A percentile compares a stretch with the other conserved stretches of the same genome.
Conservation (phyloP, 1,140 invertebrate genomes). For the Drosophila oshimai region DNA sequence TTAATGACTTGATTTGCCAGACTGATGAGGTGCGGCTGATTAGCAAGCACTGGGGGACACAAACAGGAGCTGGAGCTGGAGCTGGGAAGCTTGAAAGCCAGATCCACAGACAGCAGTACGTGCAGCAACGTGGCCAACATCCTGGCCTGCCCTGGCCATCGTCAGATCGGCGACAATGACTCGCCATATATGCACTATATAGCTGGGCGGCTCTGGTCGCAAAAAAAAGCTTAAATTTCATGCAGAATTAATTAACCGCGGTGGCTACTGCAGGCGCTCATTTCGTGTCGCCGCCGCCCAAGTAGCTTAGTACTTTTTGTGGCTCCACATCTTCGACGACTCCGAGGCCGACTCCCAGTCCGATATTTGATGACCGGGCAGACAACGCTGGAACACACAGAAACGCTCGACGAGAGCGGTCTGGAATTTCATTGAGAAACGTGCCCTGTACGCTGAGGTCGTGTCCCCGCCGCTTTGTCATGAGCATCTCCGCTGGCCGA, state of each 20-base stretch:
- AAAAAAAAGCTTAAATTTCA: conserved; percentile 70
- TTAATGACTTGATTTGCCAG: conserved; percentile 78
- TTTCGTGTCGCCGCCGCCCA: conserved; percentile 72
- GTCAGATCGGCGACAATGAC: conserved; percentile 72
- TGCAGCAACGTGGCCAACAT: conserved; percentile 61
- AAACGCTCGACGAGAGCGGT: conserved; percentile 55
- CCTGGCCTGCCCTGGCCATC: conserved; percentile 9
- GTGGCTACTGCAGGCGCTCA: conserved; percentile 49
- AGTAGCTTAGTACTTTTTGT: conserved; percentile 56
- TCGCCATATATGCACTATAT: conserved; percentile 67
- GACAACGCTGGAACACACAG: conserved; percentile 80
- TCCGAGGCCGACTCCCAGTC: conserved; percentile 7
- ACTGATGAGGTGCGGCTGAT: conserved; percentile 72
- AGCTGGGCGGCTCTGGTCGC: conserved; percentile 7
- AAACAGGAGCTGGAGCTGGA: neutral
- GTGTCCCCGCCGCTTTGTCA: conserved; percentile 70
- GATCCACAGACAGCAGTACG: conserved; percentile 42
- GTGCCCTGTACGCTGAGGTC: conserved; percentile 71
- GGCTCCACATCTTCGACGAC: conserved; percentile 13
- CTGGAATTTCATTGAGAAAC: conserved; percentile 82
- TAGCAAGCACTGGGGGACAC: conserved; percentile 46
- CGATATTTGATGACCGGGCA: conserved; percentile 70
- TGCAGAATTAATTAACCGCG: conserved; percentile 82
- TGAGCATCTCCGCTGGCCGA: conserved; percentile 33
- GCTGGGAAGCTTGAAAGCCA: neutral